These are phyloP conservation scores for Aphaenogaster rudis DNA, from an alignment of 1,140 invertebrate species.

Conservation along the genomic window DNA sequence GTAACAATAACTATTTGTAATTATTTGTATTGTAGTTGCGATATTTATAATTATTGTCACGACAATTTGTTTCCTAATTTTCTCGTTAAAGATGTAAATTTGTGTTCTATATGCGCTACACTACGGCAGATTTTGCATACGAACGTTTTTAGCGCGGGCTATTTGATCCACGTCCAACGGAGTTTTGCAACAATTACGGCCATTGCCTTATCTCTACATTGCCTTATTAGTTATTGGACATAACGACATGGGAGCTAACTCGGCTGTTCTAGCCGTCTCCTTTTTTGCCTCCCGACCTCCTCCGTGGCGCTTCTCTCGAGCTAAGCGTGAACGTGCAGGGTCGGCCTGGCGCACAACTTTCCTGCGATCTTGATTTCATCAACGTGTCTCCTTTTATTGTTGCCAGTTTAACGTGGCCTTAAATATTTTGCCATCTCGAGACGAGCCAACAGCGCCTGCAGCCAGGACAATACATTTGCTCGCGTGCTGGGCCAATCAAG, in stretches of 20 bases:
- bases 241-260: constrained; percentile 51
- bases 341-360: constrained; percentile 78
- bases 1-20: background rate
- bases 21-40: background rate
- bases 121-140: background rate
- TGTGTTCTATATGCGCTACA: background rate
- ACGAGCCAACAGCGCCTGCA: background rate
- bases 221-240: constrained; percentile 46
- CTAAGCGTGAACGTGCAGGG: constrained; percentile 71
- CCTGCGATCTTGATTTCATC: constrained; percentile 85
- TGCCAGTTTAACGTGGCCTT: constrained; percentile 80
- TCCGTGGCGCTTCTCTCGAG: constrained; percentile 49
- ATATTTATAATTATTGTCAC: background rate
- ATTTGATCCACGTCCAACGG: background rate
- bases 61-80: background rate
- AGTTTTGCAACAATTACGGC: constrained; percentile 12
- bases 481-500: constrained; percentile 82
- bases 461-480: constrained; percentile 80
- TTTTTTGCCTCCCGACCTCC: constrained; percentile 23
- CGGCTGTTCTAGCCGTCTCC: constrained; percentile 30
- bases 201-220: constrained; percentile 27
- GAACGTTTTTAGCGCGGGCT: background rate
- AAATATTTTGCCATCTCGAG: constrained; percentile 83
- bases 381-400: constrained; percentile 86
- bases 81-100: background rate